Percentiles rank a stretch among this genome's conserved stretches.
Evolutionary conservation across 2,888 invertebrate species (phyloP).

Genomic region (Hemaris fuciformis): DNA sequence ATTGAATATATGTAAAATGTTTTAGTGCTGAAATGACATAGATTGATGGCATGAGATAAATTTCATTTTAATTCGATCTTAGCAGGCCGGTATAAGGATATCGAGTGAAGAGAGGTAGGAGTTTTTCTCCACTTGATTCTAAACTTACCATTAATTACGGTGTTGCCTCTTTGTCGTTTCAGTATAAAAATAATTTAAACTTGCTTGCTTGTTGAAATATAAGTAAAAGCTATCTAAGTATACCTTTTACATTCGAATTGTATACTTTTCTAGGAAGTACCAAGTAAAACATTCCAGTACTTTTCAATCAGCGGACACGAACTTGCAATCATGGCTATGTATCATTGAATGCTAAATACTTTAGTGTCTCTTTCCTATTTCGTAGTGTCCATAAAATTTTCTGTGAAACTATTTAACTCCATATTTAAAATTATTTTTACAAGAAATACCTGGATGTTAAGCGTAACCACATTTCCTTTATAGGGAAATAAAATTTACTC

Average conservation of each 20-base stretch:
- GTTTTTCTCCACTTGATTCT: no score
- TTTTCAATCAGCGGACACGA: background rate
- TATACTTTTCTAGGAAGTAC: no score
- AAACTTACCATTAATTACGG: no score
- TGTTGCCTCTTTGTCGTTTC: no score
- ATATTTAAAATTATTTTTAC: background rate
- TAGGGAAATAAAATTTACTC: conserved; percentile 1
- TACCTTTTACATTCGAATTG: no score
- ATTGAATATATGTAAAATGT: background rate
- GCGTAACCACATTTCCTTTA: background rate
- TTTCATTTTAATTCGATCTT: background rate
- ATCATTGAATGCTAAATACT: background rate
- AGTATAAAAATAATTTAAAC: background rate
- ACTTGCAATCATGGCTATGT: background rate
- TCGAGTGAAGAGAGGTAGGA: no score
- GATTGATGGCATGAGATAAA: background rate
- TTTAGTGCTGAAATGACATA: background rate
- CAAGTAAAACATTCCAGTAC: no score
- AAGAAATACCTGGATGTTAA: background rate
- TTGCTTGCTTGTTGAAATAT: no score
- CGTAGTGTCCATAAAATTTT: background rate
- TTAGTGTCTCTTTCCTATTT: background rate
- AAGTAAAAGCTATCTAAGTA: no score
- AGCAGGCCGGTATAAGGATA: no score
- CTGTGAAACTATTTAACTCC: background rate